Evolutionary conservation across 2,797 vertebrate species (phyloP).

Genomic region (Benthosema pterotum): DNA sequence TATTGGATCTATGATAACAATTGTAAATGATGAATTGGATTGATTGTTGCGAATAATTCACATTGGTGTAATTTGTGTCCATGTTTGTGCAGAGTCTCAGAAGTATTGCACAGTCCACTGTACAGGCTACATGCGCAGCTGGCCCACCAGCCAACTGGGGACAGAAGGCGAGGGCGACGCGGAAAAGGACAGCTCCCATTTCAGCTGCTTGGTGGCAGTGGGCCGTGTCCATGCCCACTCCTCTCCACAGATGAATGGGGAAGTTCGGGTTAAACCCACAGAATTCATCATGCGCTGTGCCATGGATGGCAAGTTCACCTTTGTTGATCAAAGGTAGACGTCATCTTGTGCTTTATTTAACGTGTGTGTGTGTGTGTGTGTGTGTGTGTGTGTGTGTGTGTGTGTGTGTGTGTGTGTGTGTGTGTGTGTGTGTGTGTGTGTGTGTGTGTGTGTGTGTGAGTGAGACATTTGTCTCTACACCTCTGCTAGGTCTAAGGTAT

Average conservation of each 20-base stretch:
- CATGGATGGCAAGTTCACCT: conserved; percentile 96
- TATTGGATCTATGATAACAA: not conserved
- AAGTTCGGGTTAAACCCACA: conserved; percentile 88
- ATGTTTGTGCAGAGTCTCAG: conserved; percentile 82
- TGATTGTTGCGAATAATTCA: too few relatives aligned
- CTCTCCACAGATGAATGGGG: conserved; percentile 81
- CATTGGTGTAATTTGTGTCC: conserved; percentile 5
- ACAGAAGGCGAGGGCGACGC: conserved; percentile 83
- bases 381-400: too few relatives aligned
- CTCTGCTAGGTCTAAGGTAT: too few relatives aligned
- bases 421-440: too few relatives aligned
- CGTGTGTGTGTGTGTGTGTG: not conserved
- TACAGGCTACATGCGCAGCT: conserved; percentile 93
- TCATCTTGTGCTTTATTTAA: not conserved
- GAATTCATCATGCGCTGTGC: conserved; percentile 93
- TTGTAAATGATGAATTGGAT: not conserved
- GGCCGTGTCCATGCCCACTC: conserved; percentile 85
- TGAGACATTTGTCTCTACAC: too few relatives aligned
- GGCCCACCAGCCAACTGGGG: conserved; percentile 85
- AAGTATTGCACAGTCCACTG: conserved; percentile 94
- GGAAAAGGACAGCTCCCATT: conserved; percentile 84
- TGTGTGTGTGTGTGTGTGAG: too few relatives aligned
- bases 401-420: too few relatives aligned
- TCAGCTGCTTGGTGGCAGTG: conserved; percentile 92
- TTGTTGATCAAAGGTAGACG: conserved; percentile 92